Base-by-base conservation (phyloP, 1,140 invertebrate species). In the Arctopsyche grandis region DNA sequence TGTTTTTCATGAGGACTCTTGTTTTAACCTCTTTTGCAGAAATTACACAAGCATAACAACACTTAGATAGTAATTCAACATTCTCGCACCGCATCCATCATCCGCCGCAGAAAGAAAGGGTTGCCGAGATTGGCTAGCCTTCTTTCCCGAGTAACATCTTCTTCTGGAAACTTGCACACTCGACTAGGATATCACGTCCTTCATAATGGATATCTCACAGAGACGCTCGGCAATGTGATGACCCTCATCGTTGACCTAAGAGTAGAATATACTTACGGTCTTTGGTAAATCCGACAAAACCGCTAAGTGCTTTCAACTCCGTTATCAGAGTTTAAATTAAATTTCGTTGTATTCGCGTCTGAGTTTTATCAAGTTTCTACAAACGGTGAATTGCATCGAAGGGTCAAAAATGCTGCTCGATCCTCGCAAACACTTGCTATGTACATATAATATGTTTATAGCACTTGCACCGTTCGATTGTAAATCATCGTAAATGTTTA, bases 141-240 rank as follows among this genome's bases (percentile, higher is more conserved):
- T 76, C 69, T 80, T 43, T 48, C 44, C 52, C 16, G 24, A 5
- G 9, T 26, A 76, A 63, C 69, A 71, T 46, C 69, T 46, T 69
- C 66, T 38, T n/a, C 69, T 71, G n/a, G n/a, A 21, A 66, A 21
- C n/a, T 22, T 22, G 19, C 19, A 71, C 14, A 19, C 43, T 16
- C 69, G 19, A 29, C 73, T 71, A 58, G 46, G 74, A 76, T 75
- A 78, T 81, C 79, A 81, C 75, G 79, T 81, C 70, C 79, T 46
- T 58, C 43, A 46, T 81, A 81, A 81, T 81, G 79, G 79, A 81
- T 75, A 81, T 81, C 78, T 78, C 76, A 44, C 48, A 48, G 69
- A 73, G 52, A 43, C 12, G 48, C 58, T 46, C 69, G 58, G 69
- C 14, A 66, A 69, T 78, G 70, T 63, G 22, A 19, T 73, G 70